Evolutionary conservation across 2,797 vertebrate species (phyloP), one percentile per base, ranked within the genome.

Genomic region (Cossypha dichroa): DNA sequence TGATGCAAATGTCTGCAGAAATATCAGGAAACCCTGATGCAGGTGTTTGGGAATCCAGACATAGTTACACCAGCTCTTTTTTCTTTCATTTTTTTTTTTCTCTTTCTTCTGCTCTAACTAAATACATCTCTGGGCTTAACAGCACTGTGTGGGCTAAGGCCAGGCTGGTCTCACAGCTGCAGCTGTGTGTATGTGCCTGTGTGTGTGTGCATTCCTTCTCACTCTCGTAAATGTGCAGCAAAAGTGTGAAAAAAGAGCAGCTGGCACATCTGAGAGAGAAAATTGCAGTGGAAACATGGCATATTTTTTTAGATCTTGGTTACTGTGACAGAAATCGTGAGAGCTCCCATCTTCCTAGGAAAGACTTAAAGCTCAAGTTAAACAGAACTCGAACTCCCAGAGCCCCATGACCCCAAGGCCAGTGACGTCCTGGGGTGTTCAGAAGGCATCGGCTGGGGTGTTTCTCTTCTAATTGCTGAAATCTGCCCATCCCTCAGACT

Each of bases 21-120:
- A 73, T 60, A 94, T 59, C 94, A 95, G 97, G 88, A 97, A 97
- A 94, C 95, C 92, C 92, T 92, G 15, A 5, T 93, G 96, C 97
- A 97, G 97, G 97, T 97, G 97, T 97, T 88, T 83, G 94, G 90
- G 94, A 97, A 97, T 97, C 95, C 97, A 97, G 97, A 95, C 91
- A 74, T 63, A 76, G 51, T 93, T 95, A 79, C 83, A 75, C 82
- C 54, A 90, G 89, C 48, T 16, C 59, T 70, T 90, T 76, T 60
- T 38, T 28, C 25, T 64, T 51, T 23, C 6, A 5, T 48, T 48
- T 48, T 48, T 48, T 3, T 68, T 23, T 54, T 5, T 16, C 36
- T 4, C 75, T 83, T 83, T 95, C 82, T 88, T 81, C 64, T 78
- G 6, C 38, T 87, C 66, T 92, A 83, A 67, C 49, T 89, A 90